phyloP scores from a whole-genome alignment of 2,888 invertebrate species.

The Lissonota sp. region DNA sequence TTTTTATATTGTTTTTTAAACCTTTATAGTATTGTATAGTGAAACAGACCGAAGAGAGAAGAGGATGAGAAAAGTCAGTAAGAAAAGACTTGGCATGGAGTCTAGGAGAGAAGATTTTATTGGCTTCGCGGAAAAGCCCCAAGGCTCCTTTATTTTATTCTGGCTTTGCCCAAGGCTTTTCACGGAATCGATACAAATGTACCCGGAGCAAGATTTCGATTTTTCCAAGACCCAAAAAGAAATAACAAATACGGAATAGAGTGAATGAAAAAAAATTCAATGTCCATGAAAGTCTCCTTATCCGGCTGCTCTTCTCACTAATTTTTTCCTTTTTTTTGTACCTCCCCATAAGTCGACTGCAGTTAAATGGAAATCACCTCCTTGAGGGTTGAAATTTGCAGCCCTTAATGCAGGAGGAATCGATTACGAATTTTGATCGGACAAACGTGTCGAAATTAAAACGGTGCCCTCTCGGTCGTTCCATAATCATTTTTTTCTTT shows the following conservation, averaged over 20 bases:
- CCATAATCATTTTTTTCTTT: no score
- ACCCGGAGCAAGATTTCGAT: neutral
- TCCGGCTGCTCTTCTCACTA: no score
- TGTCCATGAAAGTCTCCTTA: neutral
- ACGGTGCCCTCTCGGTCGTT: no score
- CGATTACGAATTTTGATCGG: constrained; percentile 57
- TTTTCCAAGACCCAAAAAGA: neutral
- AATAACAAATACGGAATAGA: neutral
- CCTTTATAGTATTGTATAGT: neutral
- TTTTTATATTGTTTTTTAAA: neutral
- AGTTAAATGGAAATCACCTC: no score
- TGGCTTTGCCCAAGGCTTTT: constrained; percentile 12
- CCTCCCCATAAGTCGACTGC: no score
- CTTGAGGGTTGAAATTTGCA: no score
- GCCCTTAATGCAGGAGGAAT: neutral
- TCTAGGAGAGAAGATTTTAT: constrained; percentile 32
- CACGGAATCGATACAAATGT: neutral
- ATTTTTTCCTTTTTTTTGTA: no score
- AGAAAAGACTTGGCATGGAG: constrained; percentile 26
- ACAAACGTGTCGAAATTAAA: neutral
- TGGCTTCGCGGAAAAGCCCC: constrained; percentile 46
- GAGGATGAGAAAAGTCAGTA: neutral
- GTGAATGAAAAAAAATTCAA: neutral
- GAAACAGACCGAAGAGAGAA: neutral
- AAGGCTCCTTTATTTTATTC: constrained; percentile 29